Conservation (phyloP, 2,888 invertebrate species). For the Shargacucullia verbasci region DNA sequence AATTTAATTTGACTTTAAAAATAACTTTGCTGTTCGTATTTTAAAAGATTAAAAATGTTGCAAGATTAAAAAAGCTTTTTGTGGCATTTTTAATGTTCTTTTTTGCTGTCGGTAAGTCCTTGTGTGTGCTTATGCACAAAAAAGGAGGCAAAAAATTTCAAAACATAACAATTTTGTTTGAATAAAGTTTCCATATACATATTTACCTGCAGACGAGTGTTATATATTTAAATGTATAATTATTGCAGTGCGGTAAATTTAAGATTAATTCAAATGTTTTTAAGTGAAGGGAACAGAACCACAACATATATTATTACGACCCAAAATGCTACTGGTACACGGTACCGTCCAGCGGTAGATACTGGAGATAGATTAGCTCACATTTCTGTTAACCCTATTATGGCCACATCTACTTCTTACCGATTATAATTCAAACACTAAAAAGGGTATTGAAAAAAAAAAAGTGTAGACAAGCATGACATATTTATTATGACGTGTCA, state of each 20-base stretch:
- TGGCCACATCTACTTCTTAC: background rate
- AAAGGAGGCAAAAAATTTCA: conserved; percentile 34
- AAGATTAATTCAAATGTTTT: conserved; percentile 10
- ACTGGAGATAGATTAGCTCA: conserved; percentile 6
- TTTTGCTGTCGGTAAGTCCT: conserved; percentile 21
- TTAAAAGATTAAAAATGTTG: conserved; percentile 54
- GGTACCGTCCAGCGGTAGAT: background rate
- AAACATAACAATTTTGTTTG: background rate
- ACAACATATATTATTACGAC: background rate
- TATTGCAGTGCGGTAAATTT: background rate
- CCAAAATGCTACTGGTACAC: background rate
- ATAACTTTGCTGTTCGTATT: conserved; percentile 48
- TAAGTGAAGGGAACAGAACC: background rate
- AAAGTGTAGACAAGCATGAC: conserved; percentile 1
- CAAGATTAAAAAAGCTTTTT: conserved; percentile 37
- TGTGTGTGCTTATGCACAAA: conserved; percentile 27
- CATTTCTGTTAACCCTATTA: background rate
- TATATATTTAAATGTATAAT: no score
- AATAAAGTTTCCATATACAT: conserved; percentile 1
- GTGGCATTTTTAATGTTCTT: conserved; percentile 27
- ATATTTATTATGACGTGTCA: conserved; percentile 34
- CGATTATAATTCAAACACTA: conserved; percentile 3
- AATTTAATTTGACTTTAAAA: conserved; percentile 57
- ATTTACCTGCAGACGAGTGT: no score
- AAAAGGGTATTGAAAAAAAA: conserved; percentile 17